Evolutionary conservation across 2,797 vertebrate genomes (phyloP), one percentile per base, ranked within the genome.

Genomic region (Halcyon smyrnensis): DNA sequence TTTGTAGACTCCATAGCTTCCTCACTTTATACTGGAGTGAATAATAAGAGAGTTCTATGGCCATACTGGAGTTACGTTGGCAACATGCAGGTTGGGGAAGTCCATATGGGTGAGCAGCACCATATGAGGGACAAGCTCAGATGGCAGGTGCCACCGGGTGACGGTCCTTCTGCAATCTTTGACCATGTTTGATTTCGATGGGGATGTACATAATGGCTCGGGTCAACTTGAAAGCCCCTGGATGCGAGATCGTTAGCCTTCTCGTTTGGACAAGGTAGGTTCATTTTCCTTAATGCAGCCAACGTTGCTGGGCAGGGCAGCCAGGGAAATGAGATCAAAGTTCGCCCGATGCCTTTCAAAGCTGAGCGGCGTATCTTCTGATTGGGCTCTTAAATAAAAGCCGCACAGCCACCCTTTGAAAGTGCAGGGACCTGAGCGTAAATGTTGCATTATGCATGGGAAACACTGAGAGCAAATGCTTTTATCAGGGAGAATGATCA

Each of bases 241-340:
- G 51, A 41, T 80, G 75, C 12, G 27, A 90, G 84, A 83, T n/a
- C 34, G 1, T 41, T 71, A 46, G 20, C n/a, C 28, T 54, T 76
- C 86, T 96, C 37, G 0, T 81, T 90, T 85, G 64, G 50, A 83
- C 64, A 64, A 78, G n/a, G 89, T 60, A 74, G 69, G 39, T 84
- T 87, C 37, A 0, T 79, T 95, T 84, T 83, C 7, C 60, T 67
- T 85, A 83, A 46, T 50, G 77, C 1, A 1, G 51, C 30, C 69
- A 73, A 8, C 10, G 41, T 20, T 36, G 50, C 68, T 36, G 82
- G 79, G 87, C 62, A 94, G 79, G 79, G 90, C 88, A 69, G 77
- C 11, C 48, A 34, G 78, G 45, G 82, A 60, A 89, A 50, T 1
- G n/a, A 95, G 93, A 96, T 96, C 91, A 97, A 95, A 96, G 94